Evolutionary conservation across 1,140 invertebrate species (phyloP), one percentile per base, ranked within the genome.

Genomic region (Eciton burchellii): DNA sequence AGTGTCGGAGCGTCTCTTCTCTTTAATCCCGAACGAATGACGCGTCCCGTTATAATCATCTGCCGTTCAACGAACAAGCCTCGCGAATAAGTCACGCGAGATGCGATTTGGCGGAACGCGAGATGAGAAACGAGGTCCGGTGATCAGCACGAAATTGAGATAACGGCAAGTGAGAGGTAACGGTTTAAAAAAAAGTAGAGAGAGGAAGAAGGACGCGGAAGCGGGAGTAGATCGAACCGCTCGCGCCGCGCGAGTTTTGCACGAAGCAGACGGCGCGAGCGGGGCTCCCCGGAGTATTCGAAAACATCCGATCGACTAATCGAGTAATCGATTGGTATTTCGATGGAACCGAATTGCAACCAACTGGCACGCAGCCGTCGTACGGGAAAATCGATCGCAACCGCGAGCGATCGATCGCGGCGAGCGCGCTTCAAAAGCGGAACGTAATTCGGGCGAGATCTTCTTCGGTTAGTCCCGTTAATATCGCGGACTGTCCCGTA

Each of bases 401-500:
- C 62, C 26, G 43, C 72, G 26, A 35, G 26, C 52, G 65, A 65
- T 54, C n/a, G 19, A 65, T 65, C 35, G 52, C 47, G 52, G 60
- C 19, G 19, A 16, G 45, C 26, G 24, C 11, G 26, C n/a, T 76
- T 76, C 54, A 49, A 43, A 11, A 26, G n/a, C 47, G 35, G 41
- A 26, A 68, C 16, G 35, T 79, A 57, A 79, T 70, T 77, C 47
- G 66, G 29, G 57, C 49, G 49, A 57, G 70, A 70, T 79, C 74
- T 68, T 77, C 74, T 77, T 86, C 62, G 81, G 79, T 68, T 82
- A 77, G 85, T 81, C 77, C 83, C 84, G 73, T 87, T 87, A 87
- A 56, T 84, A 83, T 87, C 65, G 49, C 45, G 24, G 84, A 83
- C 60, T 43, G 63, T 66, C 79, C 26, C 35, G 65, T 47, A 52